Conservation (phyloP, 1,140 invertebrate species). For the Geopemphigus sp. region DNA sequence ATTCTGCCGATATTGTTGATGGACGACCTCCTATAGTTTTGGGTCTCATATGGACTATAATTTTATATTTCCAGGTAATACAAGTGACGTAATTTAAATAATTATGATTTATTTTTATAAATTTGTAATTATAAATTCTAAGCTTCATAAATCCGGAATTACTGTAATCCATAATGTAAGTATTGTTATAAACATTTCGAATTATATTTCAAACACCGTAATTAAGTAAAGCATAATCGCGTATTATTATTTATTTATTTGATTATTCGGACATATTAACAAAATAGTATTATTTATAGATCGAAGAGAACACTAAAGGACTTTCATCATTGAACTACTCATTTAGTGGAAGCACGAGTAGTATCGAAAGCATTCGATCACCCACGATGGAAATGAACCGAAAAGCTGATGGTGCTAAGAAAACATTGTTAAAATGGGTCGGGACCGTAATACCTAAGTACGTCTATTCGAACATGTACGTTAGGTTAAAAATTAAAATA, state of each 20-base stretch:
- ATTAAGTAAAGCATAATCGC: neutral
- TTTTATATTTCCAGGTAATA: constrained; percentile 97
- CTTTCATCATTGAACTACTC: constrained; percentile 79
- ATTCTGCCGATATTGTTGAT: constrained; percentile 95
- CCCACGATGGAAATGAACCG: constrained; percentile 62
- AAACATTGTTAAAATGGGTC: constrained; percentile 92
- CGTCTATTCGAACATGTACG: constrained; percentile 54
- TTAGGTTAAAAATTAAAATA: neutral
- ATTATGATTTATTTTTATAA: neutral
- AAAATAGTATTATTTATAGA: constrained; percentile 62
- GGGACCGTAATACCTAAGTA: constrained; percentile 89
- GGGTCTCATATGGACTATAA: constrained; percentile 98
- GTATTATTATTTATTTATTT: neutral
- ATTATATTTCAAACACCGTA: neutral
- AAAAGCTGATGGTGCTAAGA: constrained; percentile 85
- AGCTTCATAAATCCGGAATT: constrained; percentile 44
- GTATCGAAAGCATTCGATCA: constrained; percentile 65
- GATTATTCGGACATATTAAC: constrained; percentile 10
- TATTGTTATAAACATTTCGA: neutral
- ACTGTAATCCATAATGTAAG: constrained; percentile 32
- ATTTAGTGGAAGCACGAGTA: constrained; percentile 74
- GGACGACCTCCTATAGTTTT: constrained; percentile 95
- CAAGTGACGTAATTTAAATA: neutral
- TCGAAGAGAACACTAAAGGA: constrained; percentile 91
- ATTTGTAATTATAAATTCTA: constrained; percentile 8